Evolutionary conservation across 2,113 vertebrate genomes (phyloP), one percentile per base, ranked within the genome.

Genomic region (Poeciliopsis retropinna): DNA sequence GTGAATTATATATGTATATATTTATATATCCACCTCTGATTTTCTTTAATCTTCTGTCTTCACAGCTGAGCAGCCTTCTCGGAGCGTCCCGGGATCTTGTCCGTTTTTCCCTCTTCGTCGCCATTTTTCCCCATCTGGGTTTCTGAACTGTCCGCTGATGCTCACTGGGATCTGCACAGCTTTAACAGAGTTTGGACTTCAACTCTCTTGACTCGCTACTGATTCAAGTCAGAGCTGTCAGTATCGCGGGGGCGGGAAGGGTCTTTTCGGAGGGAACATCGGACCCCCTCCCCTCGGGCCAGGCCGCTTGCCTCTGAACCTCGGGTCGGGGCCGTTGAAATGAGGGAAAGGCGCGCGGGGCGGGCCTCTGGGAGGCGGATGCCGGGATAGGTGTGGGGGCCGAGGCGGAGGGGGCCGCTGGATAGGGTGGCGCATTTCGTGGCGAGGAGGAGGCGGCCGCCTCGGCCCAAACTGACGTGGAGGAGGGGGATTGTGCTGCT

Each of bases 261-360:
- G 97, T 90, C 97, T 96, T 90, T 97, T 97, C 0, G 96, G 96
- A 65, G 93, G 86, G 63, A 96, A 98, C 91, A 96, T 96, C 0
- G 95, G 96, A 30, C 94, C 92, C 31, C 92, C 88, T 32, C 94
- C 90, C 9, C 95, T 94, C 25, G 89, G 91, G 65, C 94, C 93
- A 4, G 95, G 96, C 74, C 95, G 89, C 74, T 98, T 97, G 83
- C 95, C 93, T 88, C 94, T 94, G 79, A 91, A 87, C 57, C 94
- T 91, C 0, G 93, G 95, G n/a, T 95, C 95, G 15, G 95, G 92
- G 5, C 96, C 95, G 8, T 66, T 84, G 71, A 95, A 96, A 12
- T 89, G 94, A 10, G 94, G 88, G 51, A 95, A 92, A 0, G 90
- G 91, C 0, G 73, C 61, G 2, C 69, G 78, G 12, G 83, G 83